phyloP scores from a whole-genome alignment of 2,888 invertebrate species.

The Erpobdella octoculata region DNA sequence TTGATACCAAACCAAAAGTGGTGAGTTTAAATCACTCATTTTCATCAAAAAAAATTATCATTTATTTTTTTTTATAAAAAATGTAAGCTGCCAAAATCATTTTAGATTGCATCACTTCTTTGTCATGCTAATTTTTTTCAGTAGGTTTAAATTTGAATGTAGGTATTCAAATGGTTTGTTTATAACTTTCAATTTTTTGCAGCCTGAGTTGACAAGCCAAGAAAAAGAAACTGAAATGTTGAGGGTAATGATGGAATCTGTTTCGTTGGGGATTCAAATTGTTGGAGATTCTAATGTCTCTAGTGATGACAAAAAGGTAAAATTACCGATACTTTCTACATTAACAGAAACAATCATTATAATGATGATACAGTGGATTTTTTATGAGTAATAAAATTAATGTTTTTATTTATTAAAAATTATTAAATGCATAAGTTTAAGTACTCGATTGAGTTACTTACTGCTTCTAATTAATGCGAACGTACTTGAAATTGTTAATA shows the following conservation, averaged over 20 bases:
- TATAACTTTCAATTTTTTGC: background rate
- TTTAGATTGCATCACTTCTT: background rate
- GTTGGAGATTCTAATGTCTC: background rate
- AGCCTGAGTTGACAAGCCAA: background rate
- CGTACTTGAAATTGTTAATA: too few relatives aligned
- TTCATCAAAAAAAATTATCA: background rate
- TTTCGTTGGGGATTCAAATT: background rate
- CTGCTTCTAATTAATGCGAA: too few relatives aligned
- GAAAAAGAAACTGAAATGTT: conserved; percentile 8
- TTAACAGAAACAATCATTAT: background rate
- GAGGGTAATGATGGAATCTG: conserved; percentile 3
- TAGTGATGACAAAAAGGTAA: conserved; percentile 13
- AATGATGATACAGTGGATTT: too few relatives aligned
- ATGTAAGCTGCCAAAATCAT: background rate
- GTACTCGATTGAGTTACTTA: too few relatives aligned
- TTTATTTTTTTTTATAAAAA: background rate
- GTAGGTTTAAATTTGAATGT: too few relatives aligned
- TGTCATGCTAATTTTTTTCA: too few relatives aligned
- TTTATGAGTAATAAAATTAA: too few relatives aligned
- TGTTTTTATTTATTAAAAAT: too few relatives aligned
- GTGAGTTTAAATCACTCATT: background rate
- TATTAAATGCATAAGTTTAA: too few relatives aligned
- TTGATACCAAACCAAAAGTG: background rate
- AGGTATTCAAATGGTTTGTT: too few relatives aligned
- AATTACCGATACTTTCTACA: too few relatives aligned